Evolutionary conservation across 2,888 invertebrate species (phyloP).

Genomic region (Mythimna lalbum): DNA sequence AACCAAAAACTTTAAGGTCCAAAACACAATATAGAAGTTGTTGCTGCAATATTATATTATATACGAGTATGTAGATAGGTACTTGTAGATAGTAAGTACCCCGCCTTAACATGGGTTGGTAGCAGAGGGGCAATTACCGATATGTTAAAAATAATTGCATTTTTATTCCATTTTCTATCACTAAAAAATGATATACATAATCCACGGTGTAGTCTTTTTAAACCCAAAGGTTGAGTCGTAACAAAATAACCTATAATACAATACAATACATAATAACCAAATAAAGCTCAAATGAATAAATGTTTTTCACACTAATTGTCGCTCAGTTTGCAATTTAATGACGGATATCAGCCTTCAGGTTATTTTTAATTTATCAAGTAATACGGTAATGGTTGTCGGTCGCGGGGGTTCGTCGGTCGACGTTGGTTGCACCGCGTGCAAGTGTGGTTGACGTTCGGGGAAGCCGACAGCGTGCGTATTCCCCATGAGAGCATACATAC

Average conservation of each 20-base stretch:
- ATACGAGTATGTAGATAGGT: too few species aligned
- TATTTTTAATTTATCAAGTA: slow-evolving; percentile 16
- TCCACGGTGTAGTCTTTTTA: too few species aligned
- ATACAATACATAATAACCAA: too few species aligned
- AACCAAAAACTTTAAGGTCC: too few species aligned
- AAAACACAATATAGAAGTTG: too few species aligned
- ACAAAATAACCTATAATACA: too few species aligned
- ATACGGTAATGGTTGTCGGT: slow-evolving; percentile 13
- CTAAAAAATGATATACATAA: not conserved
- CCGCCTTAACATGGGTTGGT: too few species aligned
- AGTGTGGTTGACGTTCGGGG: slow-evolving; percentile 39
- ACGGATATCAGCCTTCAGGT: not conserved
- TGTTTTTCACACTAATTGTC: not conserved
- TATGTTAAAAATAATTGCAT: not conserved
- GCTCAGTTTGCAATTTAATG: not conserved
- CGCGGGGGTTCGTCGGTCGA: slow-evolving; percentile 19
- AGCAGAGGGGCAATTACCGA: too few species aligned
- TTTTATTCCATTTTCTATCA: not conserved
- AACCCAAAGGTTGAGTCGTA: too few species aligned
- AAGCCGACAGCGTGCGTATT: slow-evolving; percentile 15
- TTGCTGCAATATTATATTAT: not conserved
- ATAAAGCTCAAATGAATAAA: too few species aligned
- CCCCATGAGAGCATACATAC: slow-evolving; percentile 3
- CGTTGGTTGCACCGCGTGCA: slow-evolving; percentile 30
- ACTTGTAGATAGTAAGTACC: too few species aligned